Conservation (phyloP, 2,113 vertebrate species). For the Sus scrofa region T2T-Sscrofa CM000814.6:16600001-16600500, state of each 20-base stretch:
- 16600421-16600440: no score
- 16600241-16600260: slow-evolving; percentile 1
- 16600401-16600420: no score
- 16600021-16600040: neutral
- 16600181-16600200: neutral
- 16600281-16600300: neutral
- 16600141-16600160: neutral
- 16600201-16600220: slow-evolving; percentile 33
- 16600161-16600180: neutral
- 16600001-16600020: neutral
- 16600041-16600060: neutral
- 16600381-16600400: no score
- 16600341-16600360: neutral
- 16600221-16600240: slow-evolving; percentile 25
- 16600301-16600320: neutral
- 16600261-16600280: neutral
- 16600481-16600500: neutral
- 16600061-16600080: neutral
- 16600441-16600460: no score
- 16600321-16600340: neutral
- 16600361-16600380: no score
- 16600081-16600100: neutral
- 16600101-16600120: neutral
- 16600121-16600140: neutral
- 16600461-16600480: no score